These are phyloP conservation scores for Catalaphyllia jardinei DNA, from an alignment of 64 coral and sea anemone species.

Conservation along the genomic window DNA sequence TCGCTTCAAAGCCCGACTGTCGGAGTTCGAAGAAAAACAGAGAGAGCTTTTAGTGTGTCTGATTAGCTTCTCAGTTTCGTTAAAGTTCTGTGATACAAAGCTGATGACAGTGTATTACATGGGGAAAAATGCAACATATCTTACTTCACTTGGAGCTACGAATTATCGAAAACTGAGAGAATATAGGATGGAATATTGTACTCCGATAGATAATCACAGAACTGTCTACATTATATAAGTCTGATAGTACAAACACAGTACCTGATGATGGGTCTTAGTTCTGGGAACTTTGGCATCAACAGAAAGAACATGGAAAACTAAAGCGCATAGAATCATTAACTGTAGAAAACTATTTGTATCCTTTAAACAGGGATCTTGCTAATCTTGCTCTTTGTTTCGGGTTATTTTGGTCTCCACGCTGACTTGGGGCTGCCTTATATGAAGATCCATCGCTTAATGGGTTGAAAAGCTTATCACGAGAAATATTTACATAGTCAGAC, in stretches of 20 bases:
- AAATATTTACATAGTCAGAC: conserved; percentile 29
- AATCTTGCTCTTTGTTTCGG: background rate
- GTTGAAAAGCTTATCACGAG: conserved; percentile 5
- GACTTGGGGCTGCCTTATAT: background rate
- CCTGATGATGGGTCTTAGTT: background rate
- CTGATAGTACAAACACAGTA: background rate
- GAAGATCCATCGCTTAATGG: background rate
- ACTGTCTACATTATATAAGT: background rate
- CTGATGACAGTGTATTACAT: too few species aligned
- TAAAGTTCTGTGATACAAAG: too few species aligned
- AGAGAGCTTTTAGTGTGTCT: too few species aligned
- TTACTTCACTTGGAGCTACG: too few species aligned
- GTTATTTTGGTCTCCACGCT: background rate
- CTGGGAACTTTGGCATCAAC: background rate
- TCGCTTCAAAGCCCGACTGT: too few species aligned
- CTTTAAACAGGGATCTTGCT: background rate
- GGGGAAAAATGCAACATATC: too few species aligned
- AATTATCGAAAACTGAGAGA: too few species aligned
- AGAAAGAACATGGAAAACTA: background rate
- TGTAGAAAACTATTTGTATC: background rate
- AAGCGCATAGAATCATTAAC: background rate
- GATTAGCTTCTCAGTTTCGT: too few species aligned
- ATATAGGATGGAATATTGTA: background rate
- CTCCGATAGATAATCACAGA: background rate
- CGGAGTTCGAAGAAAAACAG: too few species aligned